A percentile compares a stretch with the other conserved stretches of the same genome.
Evolutionary conservation across 1,140 invertebrate genomes (phyloP).

Genomic region (Aphaenogaster rudis): DNA sequence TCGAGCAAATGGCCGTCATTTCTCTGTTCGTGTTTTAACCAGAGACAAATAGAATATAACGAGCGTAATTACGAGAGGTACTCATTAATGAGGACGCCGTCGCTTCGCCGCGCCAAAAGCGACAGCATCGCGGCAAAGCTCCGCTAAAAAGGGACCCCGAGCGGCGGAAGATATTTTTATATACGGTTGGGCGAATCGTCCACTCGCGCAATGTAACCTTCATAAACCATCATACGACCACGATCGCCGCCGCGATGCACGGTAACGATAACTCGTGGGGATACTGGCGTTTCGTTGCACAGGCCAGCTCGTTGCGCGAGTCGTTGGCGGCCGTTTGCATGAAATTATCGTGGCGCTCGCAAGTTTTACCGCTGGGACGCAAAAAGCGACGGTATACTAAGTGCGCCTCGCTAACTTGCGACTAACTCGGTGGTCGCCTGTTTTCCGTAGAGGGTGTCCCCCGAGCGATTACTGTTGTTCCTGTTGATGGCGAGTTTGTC

Average conservation of each 20-base stretch:
- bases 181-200: background rate
- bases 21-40: background rate
- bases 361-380: slow-evolving; percentile 52
- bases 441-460: slow-evolving; percentile 1
- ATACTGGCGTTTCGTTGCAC: slow-evolving; percentile 36
- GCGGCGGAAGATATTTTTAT: slow-evolving; percentile 30
- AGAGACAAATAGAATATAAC: background rate
- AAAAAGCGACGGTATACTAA: slow-evolving; percentile 46
- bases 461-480: slow-evolving; percentile 38
- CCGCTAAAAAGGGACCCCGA: background rate
- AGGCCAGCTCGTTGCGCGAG: slow-evolving; percentile 41
- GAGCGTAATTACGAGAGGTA: slow-evolving; percentile 11
- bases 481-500: slow-evolving; percentile 41
- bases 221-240: slow-evolving; percentile 30
- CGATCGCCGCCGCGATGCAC: slow-evolving; percentile 12
- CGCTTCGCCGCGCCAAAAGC: background rate
- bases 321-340: slow-evolving; percentile 62
- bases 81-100: slow-evolving; percentile 23
- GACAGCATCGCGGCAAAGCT: background rate
- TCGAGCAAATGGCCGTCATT: background rate
- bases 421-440: slow-evolving; percentile 24
- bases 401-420: slow-evolving; percentile 42
- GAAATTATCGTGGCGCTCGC: slow-evolving; percentile 49
- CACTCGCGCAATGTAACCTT: slow-evolving; percentile 16
- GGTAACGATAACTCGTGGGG: slow-evolving; percentile 53